Conservation (phyloP, 1,140 invertebrate genomes). For the Bombus balteatus region DNA sequence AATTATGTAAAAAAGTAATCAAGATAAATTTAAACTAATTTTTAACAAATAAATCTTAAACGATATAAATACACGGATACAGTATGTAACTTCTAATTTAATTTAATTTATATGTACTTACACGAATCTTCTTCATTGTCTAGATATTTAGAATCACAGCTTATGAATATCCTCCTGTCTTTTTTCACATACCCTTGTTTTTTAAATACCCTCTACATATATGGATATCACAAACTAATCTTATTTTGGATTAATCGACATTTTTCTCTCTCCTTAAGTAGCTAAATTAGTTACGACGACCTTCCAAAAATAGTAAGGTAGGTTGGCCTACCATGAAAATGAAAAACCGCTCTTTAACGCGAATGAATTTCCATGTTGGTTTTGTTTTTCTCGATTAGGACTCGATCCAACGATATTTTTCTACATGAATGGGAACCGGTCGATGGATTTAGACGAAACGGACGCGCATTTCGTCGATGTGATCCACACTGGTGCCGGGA, state of each 20-base stretch:
- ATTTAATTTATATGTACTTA: too few relatives aligned
- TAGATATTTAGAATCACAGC: too few relatives aligned
- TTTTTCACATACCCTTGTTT: too few relatives aligned
- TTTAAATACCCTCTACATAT: too few relatives aligned
- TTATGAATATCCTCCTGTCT: too few relatives aligned
- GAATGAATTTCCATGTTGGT: background rate
- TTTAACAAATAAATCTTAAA: too few relatives aligned
- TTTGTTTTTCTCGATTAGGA: conserved; percentile 79
- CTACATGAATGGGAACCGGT: conserved; percentile 90
- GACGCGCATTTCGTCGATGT: conserved; percentile 95
- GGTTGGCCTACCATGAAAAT: background rate
- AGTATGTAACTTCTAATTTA: too few relatives aligned
- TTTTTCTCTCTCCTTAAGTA: too few relatives aligned
- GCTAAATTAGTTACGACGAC: background rate
- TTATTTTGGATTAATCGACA: background rate
- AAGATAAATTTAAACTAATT: too few relatives aligned
- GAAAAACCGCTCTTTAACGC: background rate
- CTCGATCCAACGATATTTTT: conserved; percentile 92
- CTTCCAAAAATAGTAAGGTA: background rate
- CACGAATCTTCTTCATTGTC: too few relatives aligned
- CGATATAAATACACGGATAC: too few relatives aligned
- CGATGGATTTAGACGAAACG: conserved; percentile 90
- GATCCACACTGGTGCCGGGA: conserved; percentile 93
- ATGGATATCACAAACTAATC: background rate
- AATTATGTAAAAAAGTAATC: too few relatives aligned